phyloP scores from a whole-genome alignment of 30 jellyfish, hydroid and myxozoan species.

The Cassiopea andromeda region DNA sequence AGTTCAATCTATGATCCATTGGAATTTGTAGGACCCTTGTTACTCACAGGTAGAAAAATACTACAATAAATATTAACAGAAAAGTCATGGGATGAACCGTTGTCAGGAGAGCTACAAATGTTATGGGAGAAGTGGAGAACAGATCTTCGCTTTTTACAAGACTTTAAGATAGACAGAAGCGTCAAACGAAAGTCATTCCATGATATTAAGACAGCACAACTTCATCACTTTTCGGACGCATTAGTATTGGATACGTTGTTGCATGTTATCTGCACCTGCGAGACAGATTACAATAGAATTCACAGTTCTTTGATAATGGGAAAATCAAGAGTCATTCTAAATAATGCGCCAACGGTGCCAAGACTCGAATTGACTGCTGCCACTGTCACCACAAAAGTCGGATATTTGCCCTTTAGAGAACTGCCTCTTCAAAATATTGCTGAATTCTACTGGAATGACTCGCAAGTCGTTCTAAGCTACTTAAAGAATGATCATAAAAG shows the following conservation, averaged over 20 bases:
- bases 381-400: background rate
- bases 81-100: conserved; percentile 25
- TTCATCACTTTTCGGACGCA: conserved; percentile 67
- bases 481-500: conserved; percentile 21
- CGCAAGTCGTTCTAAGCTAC: conserved; percentile 35
- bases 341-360: background rate
- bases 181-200: conserved; percentile 3
- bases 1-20: conserved; percentile 62
- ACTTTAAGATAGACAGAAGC: background rate
- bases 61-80: conserved; percentile 37
- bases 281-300: conserved; percentile 6
- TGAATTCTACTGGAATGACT: conserved; percentile 38
- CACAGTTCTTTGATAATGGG: background rate
- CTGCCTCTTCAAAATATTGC: background rate
- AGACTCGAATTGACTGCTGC: background rate
- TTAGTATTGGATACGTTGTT: conserved; percentile 40
- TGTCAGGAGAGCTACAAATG: background rate
- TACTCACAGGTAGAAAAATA: conserved; percentile 35
- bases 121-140: background rate
- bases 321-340: background rate
- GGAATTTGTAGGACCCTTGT: conserved; percentile 54
- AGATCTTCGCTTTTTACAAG: background rate
- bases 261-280: conserved; percentile 34
- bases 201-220: conserved; percentile 16
- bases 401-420: background rate